Percentiles rank a stretch among this genome's conserved stretches.
phyloP scores from a whole-genome alignment of 2,797 vertebrate species.

The Vespertilio murinus region DNA sequence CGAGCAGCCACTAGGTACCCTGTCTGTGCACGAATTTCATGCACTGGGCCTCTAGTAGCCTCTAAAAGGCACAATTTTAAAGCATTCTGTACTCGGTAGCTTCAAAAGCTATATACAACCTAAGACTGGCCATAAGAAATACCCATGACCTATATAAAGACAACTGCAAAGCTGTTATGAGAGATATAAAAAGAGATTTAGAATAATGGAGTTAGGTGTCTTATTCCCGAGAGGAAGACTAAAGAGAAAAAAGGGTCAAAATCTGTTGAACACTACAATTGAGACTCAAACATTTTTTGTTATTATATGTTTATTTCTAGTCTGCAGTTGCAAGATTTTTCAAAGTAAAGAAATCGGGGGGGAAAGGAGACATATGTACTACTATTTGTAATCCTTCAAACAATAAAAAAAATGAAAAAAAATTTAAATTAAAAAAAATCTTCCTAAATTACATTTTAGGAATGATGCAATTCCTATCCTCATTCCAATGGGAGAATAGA shows the following conservation, averaged over 20 bases:
- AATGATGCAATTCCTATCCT: background rate
- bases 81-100: background rate
- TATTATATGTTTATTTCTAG: no score
- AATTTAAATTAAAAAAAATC: background rate
- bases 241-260: background rate
- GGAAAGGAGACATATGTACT: no score
- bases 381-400: no score
- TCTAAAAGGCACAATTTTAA: constrained; percentile 37
- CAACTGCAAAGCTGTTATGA: background rate
- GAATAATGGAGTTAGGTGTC: background rate
- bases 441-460: background rate
- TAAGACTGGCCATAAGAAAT: constrained; percentile 18
- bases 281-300: no score
- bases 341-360: no score
- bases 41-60: background rate
- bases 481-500: background rate
- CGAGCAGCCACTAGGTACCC: no score
- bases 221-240: background rate
- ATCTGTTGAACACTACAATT: background rate
- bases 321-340: no score
- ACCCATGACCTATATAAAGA: constrained; percentile 26
- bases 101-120: background rate
- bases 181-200: background rate
- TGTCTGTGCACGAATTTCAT: no score
- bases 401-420: no score